Evolutionary conservation across 1,140 invertebrate genomes (phyloP), one percentile per base, ranked within the genome.

Genomic region (Gryllus bimaculatus): DNA sequence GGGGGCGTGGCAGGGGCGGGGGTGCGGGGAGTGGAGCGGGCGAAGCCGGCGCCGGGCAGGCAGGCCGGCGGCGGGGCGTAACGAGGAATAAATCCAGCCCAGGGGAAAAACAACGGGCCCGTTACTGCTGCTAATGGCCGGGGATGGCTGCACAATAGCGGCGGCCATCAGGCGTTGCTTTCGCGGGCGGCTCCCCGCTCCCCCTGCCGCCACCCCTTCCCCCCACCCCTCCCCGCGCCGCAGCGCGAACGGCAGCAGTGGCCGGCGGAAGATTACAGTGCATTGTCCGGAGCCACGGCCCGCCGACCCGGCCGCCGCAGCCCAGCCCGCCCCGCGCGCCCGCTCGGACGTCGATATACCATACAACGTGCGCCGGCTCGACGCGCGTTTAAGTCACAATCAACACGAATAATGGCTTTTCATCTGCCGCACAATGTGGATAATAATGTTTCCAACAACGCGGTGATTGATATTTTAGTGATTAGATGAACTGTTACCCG

Each of bases 91-190:
- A 66, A 66, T 66, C 54, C 2, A 7, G 18, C 54, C 54, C 54
- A 7, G 54, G 54, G 54, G 54, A 66, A 66, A 66, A 7, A 66
- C 2, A 1, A 66, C 2, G 2, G 54, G 54, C 54, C 54, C 54
- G 54, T 66, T 66, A 66, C 54, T 66, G 54, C 54, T 66, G 54
- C 54, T 66, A 66, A 66, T 66, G 54, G 54, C 54, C 54, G 54
- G 54, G 54, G 54, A 66, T 66, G 54, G 54, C 54, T 18, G 54
- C 54, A 66, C 54, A 66, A 66, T 66, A 66, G 54, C 2, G 2
- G 18, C 2, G 54, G 54, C 54, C 54, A 66, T 66, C 54, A 66
- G 54, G 54, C 54, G 54, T n/a, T 66, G 54, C 54, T 7, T 66
- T 18, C 54, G 54, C 54, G 54, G n/a, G 54, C 54, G 2, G 54